Conservation (phyloP, 2,113 vertebrate genomes). For the Mugil cephalus region DNA sequence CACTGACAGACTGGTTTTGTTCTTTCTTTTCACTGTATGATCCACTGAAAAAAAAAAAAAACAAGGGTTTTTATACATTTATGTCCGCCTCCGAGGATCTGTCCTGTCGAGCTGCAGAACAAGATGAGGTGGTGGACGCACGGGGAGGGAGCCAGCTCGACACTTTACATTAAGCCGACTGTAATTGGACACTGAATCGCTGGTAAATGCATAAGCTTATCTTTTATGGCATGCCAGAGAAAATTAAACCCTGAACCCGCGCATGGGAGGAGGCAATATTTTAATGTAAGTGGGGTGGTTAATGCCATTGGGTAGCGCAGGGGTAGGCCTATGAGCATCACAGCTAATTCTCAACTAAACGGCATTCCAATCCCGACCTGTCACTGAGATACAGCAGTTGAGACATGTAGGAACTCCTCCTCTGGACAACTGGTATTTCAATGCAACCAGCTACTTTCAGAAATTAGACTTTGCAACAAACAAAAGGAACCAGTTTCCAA, state of each 20-base stretch:
- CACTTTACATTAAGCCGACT: slow-evolving; percentile 42
- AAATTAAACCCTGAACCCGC: slow-evolving; percentile 49
- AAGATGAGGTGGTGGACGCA: slow-evolving; percentile 20
- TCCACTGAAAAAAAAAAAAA: slow-evolving; percentile 24
- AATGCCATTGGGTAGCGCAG: slow-evolving; percentile 10
- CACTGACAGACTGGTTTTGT: slow-evolving; percentile 13
- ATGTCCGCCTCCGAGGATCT: slow-evolving; percentile 14
- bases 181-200: slow-evolving; percentile 55
- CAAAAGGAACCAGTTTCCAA: not conserved
- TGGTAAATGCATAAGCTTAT: slow-evolving; percentile 36
- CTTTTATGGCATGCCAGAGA: slow-evolving; percentile 45
- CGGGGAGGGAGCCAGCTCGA: slow-evolving; percentile 7
- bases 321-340: slow-evolving; percentile 28
- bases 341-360: slow-evolving; percentile 35
- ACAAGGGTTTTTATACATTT: not conserved
- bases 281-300: slow-evolving; percentile 50
- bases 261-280: slow-evolving; percentile 38
- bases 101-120: slow-evolving; percentile 17
- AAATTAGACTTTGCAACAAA: not conserved
- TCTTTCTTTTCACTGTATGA: slow-evolving; percentile 19
- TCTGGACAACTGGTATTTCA: slow-evolving; percentile 3
- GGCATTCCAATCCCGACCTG: slow-evolving; percentile 3
- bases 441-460: not conserved
- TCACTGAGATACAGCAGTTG: slow-evolving; percentile 10
- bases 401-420: slow-evolving; percentile 20